A percentile compares a stretch with the other conserved stretches of the same genome.
These are phyloP conservation scores for Pyrgilauda ruficollis DNA, from an alignment of 2,113 vertebrate genomes.

Conservation along the genomic window DNA sequence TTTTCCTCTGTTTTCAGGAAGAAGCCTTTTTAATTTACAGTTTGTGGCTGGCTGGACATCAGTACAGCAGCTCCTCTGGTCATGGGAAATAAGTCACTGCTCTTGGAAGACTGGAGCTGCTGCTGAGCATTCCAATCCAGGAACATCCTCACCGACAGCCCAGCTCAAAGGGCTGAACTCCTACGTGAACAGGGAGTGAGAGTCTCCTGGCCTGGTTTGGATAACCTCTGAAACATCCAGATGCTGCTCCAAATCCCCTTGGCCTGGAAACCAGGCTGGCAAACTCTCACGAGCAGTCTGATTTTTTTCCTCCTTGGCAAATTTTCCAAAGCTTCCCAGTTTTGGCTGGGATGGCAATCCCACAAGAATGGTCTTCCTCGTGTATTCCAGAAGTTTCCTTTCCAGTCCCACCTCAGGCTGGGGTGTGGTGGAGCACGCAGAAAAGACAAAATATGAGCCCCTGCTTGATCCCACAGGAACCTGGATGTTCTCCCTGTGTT, in stretches of 20 bases:
- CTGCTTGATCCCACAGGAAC: not conserved
- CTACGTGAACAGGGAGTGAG: not conserved
- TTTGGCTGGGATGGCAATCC: conserved; percentile 39
- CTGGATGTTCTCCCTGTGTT: not conserved
- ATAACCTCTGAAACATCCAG: conserved; percentile 38
- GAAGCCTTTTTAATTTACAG: not conserved
- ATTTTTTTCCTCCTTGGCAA: not conserved
- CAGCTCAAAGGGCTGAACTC: not conserved
- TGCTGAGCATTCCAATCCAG: not conserved
- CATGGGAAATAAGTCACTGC: not conserved
- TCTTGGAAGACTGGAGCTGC: not conserved
- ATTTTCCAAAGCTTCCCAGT: not conserved
- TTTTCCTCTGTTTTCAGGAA: not conserved
- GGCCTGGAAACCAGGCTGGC: conserved; percentile 21
- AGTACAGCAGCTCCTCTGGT: not conserved
- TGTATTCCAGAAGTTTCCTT: conserved; percentile 25
- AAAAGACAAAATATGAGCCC: conserved; percentile 11
- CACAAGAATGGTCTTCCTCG: conserved; percentile 51
- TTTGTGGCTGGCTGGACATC: not conserved
- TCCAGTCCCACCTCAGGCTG: conserved; percentile 43
- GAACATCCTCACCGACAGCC: not conserved
- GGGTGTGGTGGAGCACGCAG: not conserved
- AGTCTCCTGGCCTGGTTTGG: conserved; percentile 17
- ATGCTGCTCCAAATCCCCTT: conserved; percentile 30
- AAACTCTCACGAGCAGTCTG: not conserved